Evolutionary conservation across 2,888 invertebrate genomes (phyloP).

Genomic region (Macaria liturata): DNA sequence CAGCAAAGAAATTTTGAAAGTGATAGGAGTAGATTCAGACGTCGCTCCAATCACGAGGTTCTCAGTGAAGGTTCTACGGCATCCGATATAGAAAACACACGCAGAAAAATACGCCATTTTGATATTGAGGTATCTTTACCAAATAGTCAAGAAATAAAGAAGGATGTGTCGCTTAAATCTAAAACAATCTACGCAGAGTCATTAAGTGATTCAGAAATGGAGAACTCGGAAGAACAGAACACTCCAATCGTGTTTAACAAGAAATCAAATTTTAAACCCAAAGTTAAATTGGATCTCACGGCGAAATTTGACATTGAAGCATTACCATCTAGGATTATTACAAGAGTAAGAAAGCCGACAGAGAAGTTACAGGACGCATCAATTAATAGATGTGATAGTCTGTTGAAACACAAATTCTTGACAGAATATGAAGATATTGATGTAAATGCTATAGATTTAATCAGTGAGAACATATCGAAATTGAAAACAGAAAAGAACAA

Average conservation of each 20-base stretch:
- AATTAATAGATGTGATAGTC: conserved; percentile 37
- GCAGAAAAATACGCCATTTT: conserved; percentile 56
- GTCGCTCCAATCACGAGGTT: conserved; percentile 39
- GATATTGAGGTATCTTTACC: conserved; percentile 50
- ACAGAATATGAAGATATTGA: conserved; percentile 58
- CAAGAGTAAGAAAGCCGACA: conserved; percentile 65
- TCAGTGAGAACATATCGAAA: conserved; percentile 60
- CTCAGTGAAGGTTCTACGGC: conserved; percentile 47
- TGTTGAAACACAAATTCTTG: conserved; percentile 53
- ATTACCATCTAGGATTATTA: conserved; percentile 62
- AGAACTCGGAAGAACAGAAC: conserved; percentile 51
- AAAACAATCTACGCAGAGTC: conserved; percentile 46
- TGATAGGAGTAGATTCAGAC: conserved; percentile 42
- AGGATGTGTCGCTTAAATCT: conserved; percentile 41
- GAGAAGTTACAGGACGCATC: conserved; percentile 44
- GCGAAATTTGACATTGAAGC: conserved; percentile 55
- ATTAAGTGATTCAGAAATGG: conserved; percentile 65
- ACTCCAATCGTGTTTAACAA: conserved; percentile 55
- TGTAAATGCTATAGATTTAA: conserved; percentile 46
- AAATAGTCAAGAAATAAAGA: conserved; percentile 70
- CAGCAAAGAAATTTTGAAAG: conserved; percentile 44
- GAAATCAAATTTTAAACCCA: conserved; percentile 44
- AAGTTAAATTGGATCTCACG: conserved; percentile 56
- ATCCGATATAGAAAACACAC: conserved; percentile 60
- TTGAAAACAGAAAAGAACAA: conserved; percentile 55